Percentiles rank a stretch among this genome's conserved stretches.
These are phyloP conservation scores for Dolichoris vasculosae DNA, from an alignment of 1,140 invertebrate genomes.

Conservation along the genomic window DNA sequence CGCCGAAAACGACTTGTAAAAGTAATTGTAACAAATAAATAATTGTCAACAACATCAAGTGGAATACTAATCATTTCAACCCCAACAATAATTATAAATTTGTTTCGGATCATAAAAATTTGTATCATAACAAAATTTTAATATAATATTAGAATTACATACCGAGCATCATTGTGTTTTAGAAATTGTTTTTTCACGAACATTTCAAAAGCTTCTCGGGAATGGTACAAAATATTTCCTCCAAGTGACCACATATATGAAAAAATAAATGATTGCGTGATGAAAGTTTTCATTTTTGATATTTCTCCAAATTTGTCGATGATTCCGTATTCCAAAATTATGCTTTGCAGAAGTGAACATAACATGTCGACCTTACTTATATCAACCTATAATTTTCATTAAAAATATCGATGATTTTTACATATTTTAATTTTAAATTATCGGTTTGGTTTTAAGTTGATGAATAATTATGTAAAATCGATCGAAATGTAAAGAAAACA, in stretches of 20 bases:
- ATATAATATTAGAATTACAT: conserved; percentile 8
- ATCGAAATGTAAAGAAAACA: not conserved
- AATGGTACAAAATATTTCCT: conserved; percentile 84
- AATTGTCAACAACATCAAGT: no score
- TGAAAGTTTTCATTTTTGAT: conserved; percentile 77
- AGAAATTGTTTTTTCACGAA: conserved; percentile 82
- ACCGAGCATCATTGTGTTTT: conserved; percentile 79
- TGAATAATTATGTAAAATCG: not conserved
- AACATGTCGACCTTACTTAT: conserved; percentile 86
- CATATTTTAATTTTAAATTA: not conserved
- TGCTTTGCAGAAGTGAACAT: conserved; percentile 82
- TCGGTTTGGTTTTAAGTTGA: not conserved
- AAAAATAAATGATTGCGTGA: conserved; percentile 84
- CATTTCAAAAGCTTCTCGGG: conserved; percentile 81
- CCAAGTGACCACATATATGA: conserved; percentile 88
- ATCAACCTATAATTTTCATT: conserved; percentile 78
- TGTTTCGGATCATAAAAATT: no score
- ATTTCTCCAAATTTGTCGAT: conserved; percentile 76
- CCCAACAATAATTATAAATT: no score
- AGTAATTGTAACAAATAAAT: no score
- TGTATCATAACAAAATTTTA: no score
- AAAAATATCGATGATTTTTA: not conserved
- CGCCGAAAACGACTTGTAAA: no score
- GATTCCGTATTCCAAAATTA: conserved; percentile 75
- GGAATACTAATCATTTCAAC: no score